Evolutionary conservation across 1,140 invertebrate genomes (phyloP).

Genomic region (Drosophila nebulosa): DNA sequence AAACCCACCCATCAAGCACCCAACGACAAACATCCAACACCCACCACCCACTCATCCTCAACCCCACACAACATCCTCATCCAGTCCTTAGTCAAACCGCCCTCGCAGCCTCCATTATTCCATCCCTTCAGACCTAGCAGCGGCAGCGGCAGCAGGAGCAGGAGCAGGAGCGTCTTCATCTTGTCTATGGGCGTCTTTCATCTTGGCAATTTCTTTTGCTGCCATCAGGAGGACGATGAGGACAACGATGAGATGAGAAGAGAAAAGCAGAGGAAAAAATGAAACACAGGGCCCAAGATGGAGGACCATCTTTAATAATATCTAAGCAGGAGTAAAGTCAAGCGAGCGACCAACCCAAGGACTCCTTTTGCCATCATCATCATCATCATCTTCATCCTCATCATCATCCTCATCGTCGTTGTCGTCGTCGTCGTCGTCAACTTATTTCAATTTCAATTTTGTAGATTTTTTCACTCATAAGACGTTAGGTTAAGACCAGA

Average conservation of each 20-base stretch:
- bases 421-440: constrained; percentile 52
- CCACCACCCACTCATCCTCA: not conserved
- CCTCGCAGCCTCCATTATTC: not conserved
- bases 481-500: constrained; percentile 35
- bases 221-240: constrained; percentile 27
- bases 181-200: constrained; percentile 67
- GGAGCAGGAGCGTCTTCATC: not conserved
- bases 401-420: not conserved
- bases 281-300: constrained; percentile 23
- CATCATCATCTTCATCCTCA: not conserved
- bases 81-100: not conserved
- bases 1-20: not conserved
- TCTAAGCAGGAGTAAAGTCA: constrained; percentile 44
- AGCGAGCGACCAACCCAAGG: not conserved
- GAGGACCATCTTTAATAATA: constrained; percentile 68
- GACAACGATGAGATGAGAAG: not conserved
- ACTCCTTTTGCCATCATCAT: not conserved
- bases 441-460: constrained; percentile 80
- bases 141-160: too few relatives aligned
- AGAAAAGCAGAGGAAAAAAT: not conserved
- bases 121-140: not conserved
- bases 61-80: not conserved
- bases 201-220: constrained; percentile 74
- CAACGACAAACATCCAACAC: too few relatives aligned
- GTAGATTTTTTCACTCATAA: constrained; percentile 75